Base-by-base conservation (phyloP, 2,113 vertebrate genomes). In the Platysternon megacephalum region DNA sequence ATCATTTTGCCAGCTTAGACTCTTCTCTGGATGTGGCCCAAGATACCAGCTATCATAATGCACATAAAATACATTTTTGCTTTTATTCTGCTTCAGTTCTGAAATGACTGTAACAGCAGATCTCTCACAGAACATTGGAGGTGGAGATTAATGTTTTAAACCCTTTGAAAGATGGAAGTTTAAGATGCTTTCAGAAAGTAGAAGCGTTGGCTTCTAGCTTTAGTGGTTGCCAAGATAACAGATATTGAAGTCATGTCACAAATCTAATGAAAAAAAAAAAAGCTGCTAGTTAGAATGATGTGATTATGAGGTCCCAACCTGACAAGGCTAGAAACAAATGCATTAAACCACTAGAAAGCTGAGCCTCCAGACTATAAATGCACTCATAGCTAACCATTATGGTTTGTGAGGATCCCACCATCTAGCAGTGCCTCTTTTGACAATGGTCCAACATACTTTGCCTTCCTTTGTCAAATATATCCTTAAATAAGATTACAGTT, bases 31-130 rank as follows among this genome's bases (percentile, higher is more conserved):
- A 14, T 46, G 39, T 78, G 24, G 74, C 24, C 42, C 13, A 28
- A 44, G 12, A 78, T 16, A 78, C 11, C 42, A 78, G 42, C 42
- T 46, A 46, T 28, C 42, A 46, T 29, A 46, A 26, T 44, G 74
- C 3, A 72, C 65, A n/a, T 68, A n/a, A 68, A n/a, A n/a, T n/a
- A 4, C 65, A 78, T 80, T 12, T 56, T 78, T 46, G 52, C 44
- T 86, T 49, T 6, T 51, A 19, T 44, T 86, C 86, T 8, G 2
- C 61, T 26, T 44, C 28, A 12, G 11, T 55, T 86, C 86, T 32
- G 17, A 72, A n/a, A 61, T 3, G 0, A 91, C 17, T 72, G n/a
- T n/a, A 65, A 53, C 52, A 5, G 0, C 1, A 0, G 49, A 11
- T 6, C 58, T 68, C 82, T 94, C 79, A n/a, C 12, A 44, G 72